Base-by-base conservation (phyloP, 64 coral and sea anemone species). In the Montipora foliosa region DNA sequence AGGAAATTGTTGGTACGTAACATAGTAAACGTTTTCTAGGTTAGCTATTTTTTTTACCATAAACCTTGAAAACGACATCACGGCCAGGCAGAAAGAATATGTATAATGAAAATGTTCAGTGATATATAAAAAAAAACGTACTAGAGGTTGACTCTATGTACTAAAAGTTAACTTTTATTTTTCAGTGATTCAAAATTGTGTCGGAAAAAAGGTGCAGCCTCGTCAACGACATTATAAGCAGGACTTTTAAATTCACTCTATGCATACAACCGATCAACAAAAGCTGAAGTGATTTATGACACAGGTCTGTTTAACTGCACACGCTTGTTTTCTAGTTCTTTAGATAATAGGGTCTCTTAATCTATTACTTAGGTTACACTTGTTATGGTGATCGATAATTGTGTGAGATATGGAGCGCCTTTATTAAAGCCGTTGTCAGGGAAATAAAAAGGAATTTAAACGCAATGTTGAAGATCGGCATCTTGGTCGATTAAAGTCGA, bases 61-160 rank as follows among this genome's bases (percentile, higher is more conserved):
- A 87, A 87, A 87, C 44, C 66, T 87, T 87, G 37, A 87, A 87
- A 87, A 87, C 22, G 84, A 87, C 84, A 87, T 66, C 59, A 67
- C 52, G 86, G 86, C 69, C 86, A 50, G 86, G 49, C 86, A 88
- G 86, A 11, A 76, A 88, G 86, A 88, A 75, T 76, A 75, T 78
- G 50, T 78, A 13, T 77, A 89, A 89, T 89, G 51, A 58, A 77
- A 89, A 59, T 53, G 74, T 89, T 75, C 58, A 59, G 16, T 88
- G 75, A 67, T 87, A 10, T 55, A 29, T 29, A 1, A 29, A 29
- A 55, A 55, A 55, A 55, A 55, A 55, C 6, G 52, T 55, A 55
- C 52, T 55, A 55, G 6, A 55, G 52, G 52, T 55, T 55, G 52
- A 55, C 52, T 55, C 52, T 55, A 55, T 55, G 52, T 55, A 55